Evolutionary conservation across 2,888 invertebrate species (phyloP).

Genomic region (Crepidodera aurea): DNA sequence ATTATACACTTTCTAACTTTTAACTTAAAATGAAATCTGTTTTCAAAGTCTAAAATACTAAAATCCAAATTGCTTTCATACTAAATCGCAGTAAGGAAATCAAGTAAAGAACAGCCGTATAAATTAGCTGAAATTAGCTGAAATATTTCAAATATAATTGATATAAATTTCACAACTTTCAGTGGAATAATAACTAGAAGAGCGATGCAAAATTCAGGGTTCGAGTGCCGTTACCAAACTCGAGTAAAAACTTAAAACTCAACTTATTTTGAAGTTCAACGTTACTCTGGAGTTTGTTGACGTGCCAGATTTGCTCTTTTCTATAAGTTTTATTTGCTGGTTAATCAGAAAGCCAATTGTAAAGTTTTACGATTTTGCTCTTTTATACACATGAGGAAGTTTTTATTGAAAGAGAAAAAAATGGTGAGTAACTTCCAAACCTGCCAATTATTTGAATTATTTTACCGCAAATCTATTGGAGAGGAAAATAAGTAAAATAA

Average conservation of each 20-base stretch:
- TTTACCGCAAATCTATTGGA: too few relatives aligned
- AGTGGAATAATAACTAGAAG: constrained; percentile 35
- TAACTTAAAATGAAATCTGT: background rate
- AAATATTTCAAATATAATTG: constrained; percentile 40
- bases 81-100: background rate
- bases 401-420: constrained; percentile 14
- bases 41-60: background rate
- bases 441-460: background rate
- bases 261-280: constrained; percentile 24
- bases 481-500: too few relatives aligned
- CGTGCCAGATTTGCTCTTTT: constrained; percentile 20
- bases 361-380: constrained; percentile 17
- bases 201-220: constrained; percentile 34
- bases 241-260: constrained; percentile 6
- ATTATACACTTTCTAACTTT: too few relatives aligned
- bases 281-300: constrained; percentile 17
- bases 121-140: constrained; percentile 39
- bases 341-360: constrained; percentile 23
- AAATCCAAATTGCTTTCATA: background rate
- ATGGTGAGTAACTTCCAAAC: background rate
- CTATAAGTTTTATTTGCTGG: constrained; percentile 19
- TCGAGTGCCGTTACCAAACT: constrained; percentile 16
- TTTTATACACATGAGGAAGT: constrained; percentile 13
- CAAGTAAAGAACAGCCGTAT: constrained; percentile 12
- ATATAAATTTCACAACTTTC: constrained; percentile 41